These are phyloP conservation scores for Ameiurus melas DNA, from an alignment of 2,113 vertebrate species.

Conservation along the genomic window DNA sequence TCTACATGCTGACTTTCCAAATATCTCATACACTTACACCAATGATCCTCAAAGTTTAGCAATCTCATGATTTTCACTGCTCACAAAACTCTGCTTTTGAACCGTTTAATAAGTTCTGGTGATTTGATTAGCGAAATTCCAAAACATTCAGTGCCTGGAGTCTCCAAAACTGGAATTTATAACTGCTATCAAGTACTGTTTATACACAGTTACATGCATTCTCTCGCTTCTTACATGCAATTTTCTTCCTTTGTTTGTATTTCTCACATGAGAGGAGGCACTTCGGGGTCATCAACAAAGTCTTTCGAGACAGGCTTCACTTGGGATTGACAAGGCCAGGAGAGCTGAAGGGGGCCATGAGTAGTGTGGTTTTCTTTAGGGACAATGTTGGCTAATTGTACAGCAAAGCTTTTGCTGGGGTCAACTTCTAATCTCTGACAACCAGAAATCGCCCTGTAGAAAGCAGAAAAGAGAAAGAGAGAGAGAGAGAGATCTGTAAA, in stretches of 20 bases:
- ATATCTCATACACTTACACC: no score
- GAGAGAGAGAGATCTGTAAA: no score
- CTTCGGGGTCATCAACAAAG: slow-evolving; percentile 80
- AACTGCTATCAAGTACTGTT: background rate
- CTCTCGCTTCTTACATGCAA: no score
- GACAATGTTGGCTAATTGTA: slow-evolving; percentile 81
- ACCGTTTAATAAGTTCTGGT: no score
- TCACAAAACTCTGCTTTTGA: background rate
- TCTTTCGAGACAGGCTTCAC: slow-evolving; percentile 46
- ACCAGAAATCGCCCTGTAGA: slow-evolving; percentile 32
- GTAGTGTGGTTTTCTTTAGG: slow-evolving; percentile 52
- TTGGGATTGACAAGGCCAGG: background rate
- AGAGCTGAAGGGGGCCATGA: slow-evolving; percentile 63
- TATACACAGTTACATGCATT: background rate
- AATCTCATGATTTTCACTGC: background rate
- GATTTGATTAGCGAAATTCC: no score
- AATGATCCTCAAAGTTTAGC: background rate
- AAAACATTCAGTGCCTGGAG: no score
- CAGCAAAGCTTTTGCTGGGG: slow-evolving; percentile 68
- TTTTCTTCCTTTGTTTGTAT: background rate
- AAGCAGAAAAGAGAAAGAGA: background rate
- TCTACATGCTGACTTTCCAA: no score
- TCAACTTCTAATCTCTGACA: slow-evolving; percentile 84
- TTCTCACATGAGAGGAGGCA: slow-evolving; percentile 84
- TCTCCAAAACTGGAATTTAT: background rate